Conservation (phyloP, 64 coral and sea anemone genomes). For the Catalaphyllia jardinei region DNA sequence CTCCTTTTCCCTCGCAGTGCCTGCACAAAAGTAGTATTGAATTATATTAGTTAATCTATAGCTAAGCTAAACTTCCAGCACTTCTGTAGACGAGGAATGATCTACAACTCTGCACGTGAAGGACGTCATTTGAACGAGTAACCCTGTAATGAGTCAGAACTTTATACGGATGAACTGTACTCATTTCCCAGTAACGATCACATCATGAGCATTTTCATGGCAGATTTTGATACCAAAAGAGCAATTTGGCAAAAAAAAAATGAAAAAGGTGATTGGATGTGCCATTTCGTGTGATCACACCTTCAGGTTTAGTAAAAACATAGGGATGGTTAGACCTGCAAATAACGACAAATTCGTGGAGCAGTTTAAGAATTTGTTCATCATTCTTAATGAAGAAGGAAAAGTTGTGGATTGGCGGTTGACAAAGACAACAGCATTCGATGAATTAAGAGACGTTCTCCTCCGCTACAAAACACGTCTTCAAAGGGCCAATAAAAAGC, state of each 20-base stretch:
- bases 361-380: conserved; percentile 40
- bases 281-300: conserved; percentile 54
- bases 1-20: too few relatives aligned
- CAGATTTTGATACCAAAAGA: conserved; percentile 36
- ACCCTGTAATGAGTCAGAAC: background rate
- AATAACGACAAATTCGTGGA: conserved; percentile 27
- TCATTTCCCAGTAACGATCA: conserved; percentile 57
- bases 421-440: conserved; percentile 42
- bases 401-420: conserved; percentile 41
- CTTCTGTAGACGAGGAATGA: conserved; percentile 22
- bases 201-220: conserved; percentile 48
- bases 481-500: background rate
- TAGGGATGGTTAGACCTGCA: conserved; percentile 1
- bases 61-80: too few relatives aligned
- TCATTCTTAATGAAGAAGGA: conserved; percentile 48
- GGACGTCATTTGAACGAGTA: background rate
- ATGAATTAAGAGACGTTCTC: conserved; percentile 35
- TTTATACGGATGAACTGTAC: conserved; percentile 39
- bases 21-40: too few relatives aligned
- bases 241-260: conserved; percentile 20
- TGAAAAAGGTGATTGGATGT: conserved; percentile 9
- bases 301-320: conserved; percentile 48
- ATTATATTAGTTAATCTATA: too few relatives aligned
- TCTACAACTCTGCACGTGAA: background rate
- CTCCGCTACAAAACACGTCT: conserved; percentile 22